Evolutionary conservation across 2,113 vertebrate species (phyloP).

Genomic region (Pimephales promelas): DNA sequence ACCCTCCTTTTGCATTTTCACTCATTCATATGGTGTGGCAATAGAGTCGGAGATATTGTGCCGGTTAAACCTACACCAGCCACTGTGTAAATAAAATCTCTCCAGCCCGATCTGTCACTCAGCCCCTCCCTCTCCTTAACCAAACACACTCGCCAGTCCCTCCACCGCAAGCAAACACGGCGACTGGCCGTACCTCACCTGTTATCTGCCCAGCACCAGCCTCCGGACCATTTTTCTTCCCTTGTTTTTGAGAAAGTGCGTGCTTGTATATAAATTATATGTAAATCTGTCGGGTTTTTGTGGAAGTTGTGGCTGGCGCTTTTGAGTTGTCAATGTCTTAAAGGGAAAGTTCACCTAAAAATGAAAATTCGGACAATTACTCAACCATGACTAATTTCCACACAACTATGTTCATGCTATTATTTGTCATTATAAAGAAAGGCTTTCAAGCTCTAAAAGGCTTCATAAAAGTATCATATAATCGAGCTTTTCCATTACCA

Average conservation of each 20-base stretch:
- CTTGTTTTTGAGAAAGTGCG: conserved; percentile 5
- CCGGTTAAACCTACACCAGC: conserved; percentile 35
- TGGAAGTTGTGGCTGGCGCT: not conserved
- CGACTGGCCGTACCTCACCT: conserved; percentile 25
- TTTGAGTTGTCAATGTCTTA: conserved; percentile 16
- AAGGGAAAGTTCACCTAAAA: not conserved
- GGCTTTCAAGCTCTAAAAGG: not conserved
- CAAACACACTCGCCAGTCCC: conserved; percentile 32
- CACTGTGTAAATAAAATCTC: conserved; percentile 34
- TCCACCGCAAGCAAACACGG: conserved; percentile 34
- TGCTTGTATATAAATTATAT: conserved; percentile 21
- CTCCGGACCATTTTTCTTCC: not conserved
- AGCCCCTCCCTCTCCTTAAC: conserved; percentile 15
- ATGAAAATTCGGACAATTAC: not conserved
- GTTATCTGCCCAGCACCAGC: conserved; percentile 34
- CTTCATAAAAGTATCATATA: not conserved
- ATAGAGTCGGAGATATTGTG: conserved; percentile 22
- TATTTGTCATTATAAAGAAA: not conserved
- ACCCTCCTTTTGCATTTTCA: not conserved
- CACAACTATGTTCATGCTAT: not conserved
- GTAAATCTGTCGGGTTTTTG: not conserved
- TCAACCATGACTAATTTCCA: not conserved
- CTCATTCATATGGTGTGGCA: conserved; percentile 24
- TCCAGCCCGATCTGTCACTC: conserved; percentile 7
- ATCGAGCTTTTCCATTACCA: too few species aligned